These are phyloP conservation scores for Lophochroa leadbeateri DNA, from an alignment of 2,113 vertebrate genomes.

Conservation along the genomic window DNA sequence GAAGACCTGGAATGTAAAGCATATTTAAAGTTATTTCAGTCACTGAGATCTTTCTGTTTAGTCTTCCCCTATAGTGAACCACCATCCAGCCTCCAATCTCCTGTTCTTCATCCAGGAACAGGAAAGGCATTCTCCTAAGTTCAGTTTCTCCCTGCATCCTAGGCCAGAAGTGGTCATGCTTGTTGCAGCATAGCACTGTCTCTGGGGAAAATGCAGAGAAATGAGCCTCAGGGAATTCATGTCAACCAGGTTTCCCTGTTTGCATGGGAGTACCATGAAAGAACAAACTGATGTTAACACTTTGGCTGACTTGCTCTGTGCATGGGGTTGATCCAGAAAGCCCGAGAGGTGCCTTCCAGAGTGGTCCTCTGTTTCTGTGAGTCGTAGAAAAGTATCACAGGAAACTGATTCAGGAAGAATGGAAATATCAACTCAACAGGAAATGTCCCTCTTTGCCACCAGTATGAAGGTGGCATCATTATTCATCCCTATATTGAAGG, in stretches of 20 bases:
- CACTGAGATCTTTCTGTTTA: not conserved
- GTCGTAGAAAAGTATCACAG: not conserved
- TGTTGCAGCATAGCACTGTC: not conserved
- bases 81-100: not conserved
- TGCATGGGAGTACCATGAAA: not conserved
- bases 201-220: not conserved
- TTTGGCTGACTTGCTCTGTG: not conserved
- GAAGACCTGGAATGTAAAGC: not conserved
- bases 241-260: not conserved
- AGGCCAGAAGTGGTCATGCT: not conserved
- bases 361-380: not conserved
- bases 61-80: not conserved
- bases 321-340: not conserved
- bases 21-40: not conserved
- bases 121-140: not conserved
- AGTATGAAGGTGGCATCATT: not conserved
- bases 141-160: not conserved
- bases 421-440: not conserved
- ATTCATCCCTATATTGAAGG: not conserved
- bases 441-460: not conserved
- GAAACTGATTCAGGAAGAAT: not conserved
- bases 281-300: not conserved
- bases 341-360: not conserved
- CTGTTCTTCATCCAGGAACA: not conserved
- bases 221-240: accelerated